Evolutionary conservation across 2,797 vertebrate species (phyloP), one percentile per base, ranked within the genome.

Genomic region (Anguilla megastoma): DNA sequence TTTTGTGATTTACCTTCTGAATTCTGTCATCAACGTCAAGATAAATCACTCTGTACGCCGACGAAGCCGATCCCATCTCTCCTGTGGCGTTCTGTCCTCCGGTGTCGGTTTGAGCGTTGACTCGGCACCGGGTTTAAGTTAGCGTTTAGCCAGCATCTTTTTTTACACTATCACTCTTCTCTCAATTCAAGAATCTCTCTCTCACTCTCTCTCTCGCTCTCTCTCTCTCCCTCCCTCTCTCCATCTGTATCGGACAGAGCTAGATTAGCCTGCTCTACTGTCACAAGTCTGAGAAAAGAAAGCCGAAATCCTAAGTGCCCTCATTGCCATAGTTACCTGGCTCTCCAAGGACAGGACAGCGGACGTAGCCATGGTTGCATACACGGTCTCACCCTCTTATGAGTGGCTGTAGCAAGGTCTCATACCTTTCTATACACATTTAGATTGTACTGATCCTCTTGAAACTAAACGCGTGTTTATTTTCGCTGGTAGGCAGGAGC

Each of bases 281-380:
- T 27, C 5, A 41, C 48, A 84, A 45, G 21, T 84, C 21, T 21
- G 79, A 82, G 79, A 82, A 41, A 52, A 16, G 82, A 84, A 27
- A 84, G 50, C 45, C 30, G 18, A 84, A 82, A 82, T 48, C 79
- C 5, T 45, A 82, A 84, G 50, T 54, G 50, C 48, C 10, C 82
- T 12, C 27, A 84, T 84, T 45, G 48, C 82, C 82, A 84, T 84
- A 84, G 82, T 84, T 84, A 84, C 82, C 82, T 84, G n/a, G 48
- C 24, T 84, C 50, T 18, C 71, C 33, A 69, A 69, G 63, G 63
- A 58, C 56, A 58, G 56, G 56, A 18, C 56, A 58, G 56, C 16
- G 56, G 63, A 76, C 33, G 71, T 76, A 33, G 33, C 30, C 33
- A 36, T 33, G 33, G 71, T 76, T 76, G 71, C 71, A 3, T 76